Evolutionary conservation across 2,888 invertebrate genomes (phyloP).

Genomic region (Cheilosia grossa): DNA sequence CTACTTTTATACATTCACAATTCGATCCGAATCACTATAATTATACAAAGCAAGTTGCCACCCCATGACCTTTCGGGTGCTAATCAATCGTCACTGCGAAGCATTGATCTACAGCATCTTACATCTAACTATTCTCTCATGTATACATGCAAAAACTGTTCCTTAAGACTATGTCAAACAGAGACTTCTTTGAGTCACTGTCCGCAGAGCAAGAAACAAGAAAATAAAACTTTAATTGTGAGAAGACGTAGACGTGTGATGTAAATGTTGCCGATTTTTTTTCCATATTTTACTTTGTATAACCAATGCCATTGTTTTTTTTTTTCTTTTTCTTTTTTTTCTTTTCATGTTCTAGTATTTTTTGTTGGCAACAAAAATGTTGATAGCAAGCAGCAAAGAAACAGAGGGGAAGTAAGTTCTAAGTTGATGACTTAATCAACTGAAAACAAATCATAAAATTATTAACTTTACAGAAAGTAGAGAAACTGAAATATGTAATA

Average conservation of each 20-base stretch:
- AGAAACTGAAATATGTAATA: background rate
- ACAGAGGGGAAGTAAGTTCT: constrained; percentile 28
- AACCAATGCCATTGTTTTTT: constrained; percentile 11
- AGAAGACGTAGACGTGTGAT: constrained; percentile 48
- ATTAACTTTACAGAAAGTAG: constrained; percentile 30
- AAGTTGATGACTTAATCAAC: constrained; percentile 60
- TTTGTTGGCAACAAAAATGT: constrained; percentile 25
- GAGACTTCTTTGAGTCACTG: constrained; percentile 61
- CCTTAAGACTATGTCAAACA: constrained; percentile 17
- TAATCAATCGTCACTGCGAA: background rate
- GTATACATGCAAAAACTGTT: constrained; percentile 42
- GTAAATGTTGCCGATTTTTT: constrained; percentile 43
- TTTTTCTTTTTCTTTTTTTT: constrained; percentile 15
- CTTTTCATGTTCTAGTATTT: constrained; percentile 31
- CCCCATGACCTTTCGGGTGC: constrained; percentile 29
- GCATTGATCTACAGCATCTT: constrained; percentile 6
- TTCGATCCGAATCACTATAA: background rate
- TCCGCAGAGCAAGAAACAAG: constrained; percentile 30
- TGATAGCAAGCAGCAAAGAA: background rate
- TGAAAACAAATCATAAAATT: constrained; percentile 32
- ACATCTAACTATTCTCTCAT: constrained; percentile 5
- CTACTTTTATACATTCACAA: background rate
- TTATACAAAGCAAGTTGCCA: background rate
- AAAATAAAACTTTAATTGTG: constrained; percentile 36
- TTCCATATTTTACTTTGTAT: constrained; percentile 10